Conservation (phyloP, 2,888 invertebrate species). For the Anoplius nigerrimus region DNA sequence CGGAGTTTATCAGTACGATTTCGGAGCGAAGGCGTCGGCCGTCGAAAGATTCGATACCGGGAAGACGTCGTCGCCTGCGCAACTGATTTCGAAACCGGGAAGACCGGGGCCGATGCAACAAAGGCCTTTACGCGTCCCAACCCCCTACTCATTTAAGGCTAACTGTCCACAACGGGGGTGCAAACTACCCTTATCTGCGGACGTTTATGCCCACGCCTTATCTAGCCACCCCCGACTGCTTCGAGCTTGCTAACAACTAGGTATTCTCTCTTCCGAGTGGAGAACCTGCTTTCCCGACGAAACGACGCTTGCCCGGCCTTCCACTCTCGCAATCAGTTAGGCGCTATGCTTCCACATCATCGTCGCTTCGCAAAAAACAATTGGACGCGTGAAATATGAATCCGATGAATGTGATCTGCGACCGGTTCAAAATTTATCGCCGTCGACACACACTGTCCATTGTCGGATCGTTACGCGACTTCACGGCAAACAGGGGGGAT, state of each 20-base stretch:
- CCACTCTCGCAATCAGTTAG: no score
- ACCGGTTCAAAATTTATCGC: no score
- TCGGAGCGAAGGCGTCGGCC: conserved; percentile 25
- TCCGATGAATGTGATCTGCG: no score
- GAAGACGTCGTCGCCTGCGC: conserved; percentile 26
- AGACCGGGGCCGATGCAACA: conserved; percentile 45
- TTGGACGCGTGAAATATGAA: no score
- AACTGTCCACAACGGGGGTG: conserved; percentile 74
- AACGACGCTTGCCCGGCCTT: no score
- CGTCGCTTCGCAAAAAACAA: no score
- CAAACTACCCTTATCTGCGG: conserved; percentile 74
- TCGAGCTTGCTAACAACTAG: conserved; percentile 63
- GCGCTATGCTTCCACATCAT: no score
- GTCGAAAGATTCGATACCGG: conserved; percentile 26
- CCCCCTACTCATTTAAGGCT: conserved; percentile 69
- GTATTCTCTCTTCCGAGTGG: conserved; percentile 54
- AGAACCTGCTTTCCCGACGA: conserved; percentile 51
- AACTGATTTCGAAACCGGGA: conserved; percentile 55
- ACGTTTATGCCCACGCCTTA: conserved; percentile 74
- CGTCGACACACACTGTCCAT: no score
- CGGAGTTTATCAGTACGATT: no score
- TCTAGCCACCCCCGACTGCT: conserved; percentile 61
- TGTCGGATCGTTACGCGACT: no score
- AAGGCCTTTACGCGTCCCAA: conserved; percentile 54
- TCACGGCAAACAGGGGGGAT: no score